Base-by-base conservation (phyloP, 2,888 invertebrate species). In the Meliscaeva auricollis region DNA sequence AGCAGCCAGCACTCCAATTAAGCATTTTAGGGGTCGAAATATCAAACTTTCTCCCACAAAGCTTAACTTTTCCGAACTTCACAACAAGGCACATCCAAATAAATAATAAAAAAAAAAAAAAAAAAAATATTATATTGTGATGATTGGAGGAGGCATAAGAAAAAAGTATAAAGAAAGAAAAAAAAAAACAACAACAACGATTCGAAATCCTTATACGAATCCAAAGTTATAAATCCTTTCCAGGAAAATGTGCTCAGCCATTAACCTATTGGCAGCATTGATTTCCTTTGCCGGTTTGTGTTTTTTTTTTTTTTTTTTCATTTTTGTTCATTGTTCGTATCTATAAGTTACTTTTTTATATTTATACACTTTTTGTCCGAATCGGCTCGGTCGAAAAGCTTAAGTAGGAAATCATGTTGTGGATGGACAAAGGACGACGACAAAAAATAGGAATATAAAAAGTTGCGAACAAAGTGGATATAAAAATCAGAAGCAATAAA, bases 361-460 rank as follows among this genome's bases (percentile, higher is more conserved):
- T 58, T 66, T 74, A 70, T 74, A 74, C 69, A 32, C 52, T 79
- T 64, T 70, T 70, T 62, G 54, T 64, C 46, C 64, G 80, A 70
- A 76, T 52, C 46, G 78, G 73, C 35, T 75, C 30, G 84, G 84
- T 84, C 60, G 80, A 72, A 72, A 80, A 84, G 80, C 80, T 84
- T 84, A 84, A 84, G 84, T 84, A 84, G 75, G 80, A 84, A 84
- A 80, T 80, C 84, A 80, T 84, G 84, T 84, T 80, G 75, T 60
- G 41, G 66, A 70, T 70, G 74, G 70, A 70, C 83, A 84, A 60
- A 82, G 78, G 73, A 80, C 75, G 56, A 74, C 70, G 50, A 74
- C 22, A 84, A 52, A 74, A 50, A 48, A 76, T 52, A 76, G 20
- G 46, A 66, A 48, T 66, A 79, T 75, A 84, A 72, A 84, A 84